A percentile compares a stretch with the other conserved stretches of the same genome.
phyloP scores from a whole-genome alignment of 2,888 invertebrate species.

The Orchesellides sinensis region DNA sequence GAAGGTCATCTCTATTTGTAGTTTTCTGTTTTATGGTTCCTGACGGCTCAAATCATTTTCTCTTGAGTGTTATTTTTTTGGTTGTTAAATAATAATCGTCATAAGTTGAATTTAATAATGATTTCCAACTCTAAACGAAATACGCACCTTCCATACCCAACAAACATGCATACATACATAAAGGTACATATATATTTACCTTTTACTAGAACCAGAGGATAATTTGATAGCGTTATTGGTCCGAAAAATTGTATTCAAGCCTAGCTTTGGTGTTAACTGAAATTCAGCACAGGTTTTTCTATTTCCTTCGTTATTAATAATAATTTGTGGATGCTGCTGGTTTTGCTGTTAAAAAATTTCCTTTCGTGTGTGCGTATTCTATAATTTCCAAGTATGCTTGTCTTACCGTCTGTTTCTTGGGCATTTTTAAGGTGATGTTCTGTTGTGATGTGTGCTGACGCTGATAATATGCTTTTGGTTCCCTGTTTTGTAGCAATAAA shows the following conservation, averaged over 20 bases:
- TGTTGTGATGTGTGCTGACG: neutral
- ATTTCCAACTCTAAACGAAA: neutral
- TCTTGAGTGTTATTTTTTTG: slow-evolving; percentile 27
- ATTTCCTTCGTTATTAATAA: no score
- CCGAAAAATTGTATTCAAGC: neutral
- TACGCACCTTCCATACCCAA: neutral
- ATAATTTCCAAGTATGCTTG: no score
- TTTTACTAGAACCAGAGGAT: no score
- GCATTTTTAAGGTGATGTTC: no score
- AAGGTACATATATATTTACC: no score
- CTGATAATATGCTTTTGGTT: slow-evolving; percentile 39
- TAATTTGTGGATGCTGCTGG: no score
- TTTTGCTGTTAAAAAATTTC: no score
- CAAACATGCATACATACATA: neutral
- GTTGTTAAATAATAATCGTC: slow-evolving; percentile 35
- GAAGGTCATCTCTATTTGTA: slow-evolving; percentile 63
- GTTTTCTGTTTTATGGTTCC: slow-evolving; percentile 45
- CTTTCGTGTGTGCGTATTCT: no score
- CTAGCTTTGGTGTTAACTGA: neutral
- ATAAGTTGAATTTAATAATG: slow-evolving; percentile 3
- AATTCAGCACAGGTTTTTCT: no score
- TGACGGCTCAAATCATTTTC: slow-evolving; percentile 45
- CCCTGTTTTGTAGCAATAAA: slow-evolving; percentile 60
- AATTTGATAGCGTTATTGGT: neutral
- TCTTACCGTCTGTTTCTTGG: no score